A percentile compares a stretch with the other conserved stretches of the same genome.
These are phyloP conservation scores for Montipora cactus DNA, from an alignment of 64 coral and sea anemone genomes.

Conservation along the genomic window DNA sequence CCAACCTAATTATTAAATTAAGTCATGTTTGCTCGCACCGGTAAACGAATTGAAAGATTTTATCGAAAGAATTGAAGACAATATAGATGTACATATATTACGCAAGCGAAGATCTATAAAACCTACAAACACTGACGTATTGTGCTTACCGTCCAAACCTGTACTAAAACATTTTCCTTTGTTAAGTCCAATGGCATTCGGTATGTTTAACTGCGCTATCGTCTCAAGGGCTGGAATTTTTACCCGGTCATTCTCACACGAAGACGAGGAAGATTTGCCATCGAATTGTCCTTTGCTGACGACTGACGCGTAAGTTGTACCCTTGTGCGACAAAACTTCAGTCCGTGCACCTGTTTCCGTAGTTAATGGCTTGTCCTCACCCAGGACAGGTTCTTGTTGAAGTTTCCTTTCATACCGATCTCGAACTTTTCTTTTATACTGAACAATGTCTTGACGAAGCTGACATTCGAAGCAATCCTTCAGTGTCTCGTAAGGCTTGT, in stretches of 20 bases:
- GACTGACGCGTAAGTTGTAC: conserved; percentile 80
- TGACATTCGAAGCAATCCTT: conserved; percentile 87
- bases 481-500: conserved; percentile 34
- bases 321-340: conserved; percentile 13
- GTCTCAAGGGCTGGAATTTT: neutral
- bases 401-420: conserved; percentile 84
- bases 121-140: neutral
- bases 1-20: neutral
- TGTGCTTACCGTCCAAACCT: conserved; percentile 38
- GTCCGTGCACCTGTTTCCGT: conserved; percentile 57
- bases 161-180: conserved; percentile 34
- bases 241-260: neutral
- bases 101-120: too few species aligned
- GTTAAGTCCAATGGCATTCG: neutral
- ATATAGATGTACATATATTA: too few species aligned
- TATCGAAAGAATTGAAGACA: too few species aligned
- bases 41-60: too few species aligned
- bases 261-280: conserved; percentile 9
- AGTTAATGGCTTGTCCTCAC: conserved; percentile 38
- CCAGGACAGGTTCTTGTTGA: conserved; percentile 86
- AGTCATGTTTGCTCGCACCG: too few species aligned
- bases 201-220: neutral
- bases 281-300: conserved; percentile 81
- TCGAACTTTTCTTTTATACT: conserved; percentile 86
- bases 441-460: conserved; percentile 78